Base-by-base conservation (phyloP, 2,797 vertebrate species). In the Sternarchorhynchus goeldii region DNA sequence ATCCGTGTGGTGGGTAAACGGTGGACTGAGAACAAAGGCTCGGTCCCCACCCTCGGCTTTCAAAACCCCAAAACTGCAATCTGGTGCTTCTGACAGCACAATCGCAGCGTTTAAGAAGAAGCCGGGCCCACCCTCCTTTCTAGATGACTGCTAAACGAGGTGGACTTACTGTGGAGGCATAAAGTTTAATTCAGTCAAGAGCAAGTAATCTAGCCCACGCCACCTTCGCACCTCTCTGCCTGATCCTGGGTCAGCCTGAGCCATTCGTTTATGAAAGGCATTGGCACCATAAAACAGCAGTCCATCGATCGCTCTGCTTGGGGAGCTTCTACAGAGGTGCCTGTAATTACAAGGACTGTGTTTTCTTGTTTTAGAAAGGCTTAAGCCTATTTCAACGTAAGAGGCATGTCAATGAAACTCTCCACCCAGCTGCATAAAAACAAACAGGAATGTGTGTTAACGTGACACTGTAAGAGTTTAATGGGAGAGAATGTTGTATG, bases 221-320 rank as follows among this genome's bases (percentile, higher is more conserved):
- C 81, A 87, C 86, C 83, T 25, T 87, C 71, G 66, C 67, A 68
- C 70, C 77, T 83, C 80, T 72, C 68, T 57, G 82, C 85, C 83
- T 88, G 85, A 90, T 88, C 82, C 79, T 76, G 79, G 86, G 89
- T 88, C 87, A 85, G 85, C 75, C 20, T 71, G 39, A 76, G n/a
- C 80, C 76, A 82, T 87, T 88, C 89, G 88, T 86, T 86, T 85
- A 88, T 89, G 85, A 88, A 78, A 79, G 75, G 79, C 41, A 73
- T 80, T 82, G 45, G 68, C 56, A 59, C 8, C 81, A 50, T 81
- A 86, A 84, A 84, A 88, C 78, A 84, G 79, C 12, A 39, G 59
- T 56, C 80, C 73, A 88, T 86, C 84, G 85, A 87, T 87, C 83
- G 59, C 66, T 70, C 82, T 83, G 79, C 84, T 83, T 85, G 36